Conservation (phyloP, 2,888 invertebrate genomes). For the Agrilus biguttatus region DNA sequence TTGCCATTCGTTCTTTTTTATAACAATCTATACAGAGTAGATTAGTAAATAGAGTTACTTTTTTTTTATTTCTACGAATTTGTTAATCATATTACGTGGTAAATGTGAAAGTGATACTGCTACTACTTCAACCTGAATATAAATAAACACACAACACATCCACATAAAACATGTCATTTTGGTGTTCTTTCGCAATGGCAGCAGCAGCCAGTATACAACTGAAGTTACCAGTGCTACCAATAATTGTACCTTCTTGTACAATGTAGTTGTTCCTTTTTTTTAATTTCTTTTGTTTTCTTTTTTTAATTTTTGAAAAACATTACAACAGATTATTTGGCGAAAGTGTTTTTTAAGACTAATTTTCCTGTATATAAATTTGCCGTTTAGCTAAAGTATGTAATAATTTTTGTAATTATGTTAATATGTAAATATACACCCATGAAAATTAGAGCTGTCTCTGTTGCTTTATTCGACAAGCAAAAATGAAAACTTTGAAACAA, state of each 20-base stretch:
- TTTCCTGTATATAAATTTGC: too few species aligned
- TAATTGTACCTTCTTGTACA: slow-evolving; percentile 29
- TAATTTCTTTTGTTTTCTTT: slow-evolving; percentile 3
- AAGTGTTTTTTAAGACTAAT: too few species aligned
- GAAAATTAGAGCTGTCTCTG: too few species aligned
- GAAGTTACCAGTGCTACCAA: slow-evolving; percentile 33
- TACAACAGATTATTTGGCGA: too few species aligned
- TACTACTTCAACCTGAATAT: too few species aligned
- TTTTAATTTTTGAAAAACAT: not conserved
- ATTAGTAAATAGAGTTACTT: slow-evolving; percentile 11
- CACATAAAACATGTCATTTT: too few species aligned
- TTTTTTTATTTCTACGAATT: slow-evolving; percentile 12
- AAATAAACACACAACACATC: too few species aligned
- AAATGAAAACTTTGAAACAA: not conserved
- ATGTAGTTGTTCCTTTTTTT: slow-evolving; percentile 22
- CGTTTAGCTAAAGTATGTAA: too few species aligned
- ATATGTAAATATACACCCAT: too few species aligned
- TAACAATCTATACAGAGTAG: slow-evolving; percentile 7
- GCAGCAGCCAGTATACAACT: slow-evolving; percentile 29
- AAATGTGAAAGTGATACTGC: too few species aligned
- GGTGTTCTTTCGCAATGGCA: slow-evolving; percentile 13
- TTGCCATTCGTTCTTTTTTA: slow-evolving; percentile 1
- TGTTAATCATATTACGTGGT: not conserved
- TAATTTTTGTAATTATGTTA: too few species aligned
- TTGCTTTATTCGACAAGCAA: not conserved